Base-by-base conservation (phyloP, 92 coral and sea anemone genomes). In the Bergia puertoricense region DNA sequence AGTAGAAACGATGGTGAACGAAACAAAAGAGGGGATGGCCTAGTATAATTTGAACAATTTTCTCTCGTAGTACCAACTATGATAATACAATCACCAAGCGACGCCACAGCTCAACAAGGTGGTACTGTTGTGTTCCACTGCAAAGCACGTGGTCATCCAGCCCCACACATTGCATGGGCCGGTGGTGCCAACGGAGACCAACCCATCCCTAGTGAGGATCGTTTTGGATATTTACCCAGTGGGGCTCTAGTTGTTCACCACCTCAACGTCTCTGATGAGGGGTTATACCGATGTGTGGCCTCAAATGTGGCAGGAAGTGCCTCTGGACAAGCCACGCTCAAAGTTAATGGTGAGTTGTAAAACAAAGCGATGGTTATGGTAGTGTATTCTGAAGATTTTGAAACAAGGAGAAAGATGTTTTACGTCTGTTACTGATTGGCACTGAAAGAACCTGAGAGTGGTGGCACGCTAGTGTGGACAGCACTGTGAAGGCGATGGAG, bases 101-200 rank as follows among this genome's bases (percentile, higher is more conserved):
- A 95, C 42, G 72, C 90, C 50, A 79, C 51, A 50, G 79, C 79
- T 5, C 91, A 90, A 5, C 99, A 97, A 85, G 96, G 96, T n/a
- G 85, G 93, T 30, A 90, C 94, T 8, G 97, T 95, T 48, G 92
- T 97, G 36, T 93, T 97, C 77, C 92, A 90, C 81, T 97, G 99
- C 91, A 93, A 94, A 44, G 98, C 99, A 56, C 97, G 99, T 46
- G 99, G 99, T 4, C 94, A 95, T 85, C 99, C 99, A 80, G 95
- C 96, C n/a, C 99, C 99, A 39, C 96, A 92, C 85, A 95, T 97
- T 39, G 98, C 98, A 2, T 97, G 99, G 99, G 99, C 99, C 16
- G 86, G 92, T 74, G 99, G 99, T 73, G 85, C 88, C 41, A 96
- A 97, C 67, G 99, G 98, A 7, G 98, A 94, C 90, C 93, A 40